Evolutionary conservation across 53 echinoderm and acorn worm species (phyloP), one percentile per base, ranked within the genome.

Genomic region (Hippasteria phrygiana): DNA sequence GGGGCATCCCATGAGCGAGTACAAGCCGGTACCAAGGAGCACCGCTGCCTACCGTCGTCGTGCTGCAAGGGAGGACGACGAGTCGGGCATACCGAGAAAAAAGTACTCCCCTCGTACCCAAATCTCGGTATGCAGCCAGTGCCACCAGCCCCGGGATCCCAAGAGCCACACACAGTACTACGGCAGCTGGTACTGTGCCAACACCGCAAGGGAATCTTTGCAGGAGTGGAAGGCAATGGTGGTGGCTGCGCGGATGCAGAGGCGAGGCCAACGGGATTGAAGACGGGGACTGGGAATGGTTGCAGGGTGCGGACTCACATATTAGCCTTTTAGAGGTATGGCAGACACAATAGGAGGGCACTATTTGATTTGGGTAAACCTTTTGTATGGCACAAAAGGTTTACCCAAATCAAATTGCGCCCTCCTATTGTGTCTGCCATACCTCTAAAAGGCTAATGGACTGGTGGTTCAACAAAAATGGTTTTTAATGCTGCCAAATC

Each of bases 121-220:
- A 8, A 24, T 83, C 2, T 43, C 53, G 20, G 35, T 47, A 2
- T 91, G 91, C 50, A 38, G 76, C 29, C 26, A 91, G 76, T 91
- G 91, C 13, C 16, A 62, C 5, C 42, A 62, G 35, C 62, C 35
- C 1, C 32, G 84, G 20, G 29, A 59, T 1, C 24, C 33, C 9
- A 26, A 31, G 4, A 73, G 35, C 59, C 90, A 84, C 63, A 43
- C 74, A 18, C 75, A 84, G 41, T 90, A 90, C 32, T 82, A 82
- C 20, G 90, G 90, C 53, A 90, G 27, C 81, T 82, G 72, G 72
- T 90, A 80, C 62, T 83, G 90, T 82, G 50, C 89, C 31, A 80
- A 48, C 11, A 78, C 63, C 0, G 36, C 63, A 16, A 33, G 1
- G 24, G 65, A 76, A 63, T 26, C 78, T 0, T 27, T 43, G 1